Conservation (phyloP, 2,888 invertebrate genomes). For the Spisula solida region DNA sequence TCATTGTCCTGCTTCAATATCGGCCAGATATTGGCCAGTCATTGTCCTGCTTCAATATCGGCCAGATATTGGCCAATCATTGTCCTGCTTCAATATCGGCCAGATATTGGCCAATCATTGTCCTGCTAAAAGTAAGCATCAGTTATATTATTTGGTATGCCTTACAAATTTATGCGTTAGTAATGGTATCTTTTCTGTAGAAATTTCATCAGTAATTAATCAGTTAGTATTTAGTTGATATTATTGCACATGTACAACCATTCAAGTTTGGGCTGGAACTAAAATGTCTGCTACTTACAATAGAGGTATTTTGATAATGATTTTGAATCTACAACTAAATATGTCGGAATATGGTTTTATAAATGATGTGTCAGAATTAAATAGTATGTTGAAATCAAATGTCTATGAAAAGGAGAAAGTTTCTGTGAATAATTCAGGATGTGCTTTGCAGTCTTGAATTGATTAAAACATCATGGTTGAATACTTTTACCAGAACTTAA, state of each 20-base stretch:
- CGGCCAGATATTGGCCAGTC: no score
- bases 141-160: not conserved
- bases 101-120: no score
- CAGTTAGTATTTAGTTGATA: not conserved
- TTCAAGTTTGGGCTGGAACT: not conserved
- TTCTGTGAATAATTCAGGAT: not conserved
- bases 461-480: not conserved
- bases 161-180: not conserved
- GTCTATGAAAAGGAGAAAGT: not conserved
- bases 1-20: no score
- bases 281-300: not conserved
- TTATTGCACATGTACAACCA: not conserved
- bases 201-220: not conserved
- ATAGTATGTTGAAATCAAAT: not conserved
- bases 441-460: not conserved
- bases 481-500: not conserved
- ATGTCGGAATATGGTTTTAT: constrained; percentile 13
- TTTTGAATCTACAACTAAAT: not conserved
- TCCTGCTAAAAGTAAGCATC: not conserved
- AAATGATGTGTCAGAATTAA: not conserved
- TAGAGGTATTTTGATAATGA: not conserved
- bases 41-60: no score
- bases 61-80: no score
- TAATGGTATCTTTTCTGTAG: not conserved
- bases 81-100: no score